Percentiles rank a stretch among this genome's conserved stretches.
phyloP scores from a whole-genome alignment of 2,888 invertebrate species.

The Drosophila dives region DNA sequence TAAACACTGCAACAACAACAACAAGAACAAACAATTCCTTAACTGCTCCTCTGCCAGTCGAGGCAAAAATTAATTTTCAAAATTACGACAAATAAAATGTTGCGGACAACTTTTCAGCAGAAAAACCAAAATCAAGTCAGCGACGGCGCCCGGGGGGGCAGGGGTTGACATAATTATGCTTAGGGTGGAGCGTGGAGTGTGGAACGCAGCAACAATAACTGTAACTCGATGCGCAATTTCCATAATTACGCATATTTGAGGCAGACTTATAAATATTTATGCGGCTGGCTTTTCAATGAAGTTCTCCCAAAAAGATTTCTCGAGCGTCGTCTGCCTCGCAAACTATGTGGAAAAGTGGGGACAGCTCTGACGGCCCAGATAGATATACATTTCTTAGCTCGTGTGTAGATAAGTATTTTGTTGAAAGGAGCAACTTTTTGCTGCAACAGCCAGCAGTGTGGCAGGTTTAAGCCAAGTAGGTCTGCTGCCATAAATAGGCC shows the following conservation, averaged over 20 bases:
- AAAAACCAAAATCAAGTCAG: conserved; percentile 1
- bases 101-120: conserved; percentile 53
- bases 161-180: neutral
- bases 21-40: conserved; percentile 21
- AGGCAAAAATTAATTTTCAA: conserved; percentile 69
- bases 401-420: neutral
- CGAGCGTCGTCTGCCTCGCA: neutral
- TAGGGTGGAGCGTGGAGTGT: neutral
- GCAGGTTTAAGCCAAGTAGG: neutral
- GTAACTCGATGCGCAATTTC: conserved; percentile 71
- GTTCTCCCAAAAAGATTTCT: conserved; percentile 27
- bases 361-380: neutral
- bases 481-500: neutral
- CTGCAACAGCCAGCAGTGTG: conserved; percentile 1
- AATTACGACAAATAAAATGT: conserved; percentile 74
- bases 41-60: conserved; percentile 43
- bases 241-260: conserved; percentile 74
- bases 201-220: conserved; percentile 36
- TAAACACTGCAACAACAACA: conserved; percentile 25
- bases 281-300: conserved; percentile 47
- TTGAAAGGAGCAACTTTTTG: conserved; percentile 12
- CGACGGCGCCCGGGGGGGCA: neutral
- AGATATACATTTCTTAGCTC: neutral
- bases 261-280: conserved; percentile 76
- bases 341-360: neutral